Evolutionary conservation across 2,113 vertebrate species (phyloP).

Genomic region (Edolisoma coerulescens): DNA sequence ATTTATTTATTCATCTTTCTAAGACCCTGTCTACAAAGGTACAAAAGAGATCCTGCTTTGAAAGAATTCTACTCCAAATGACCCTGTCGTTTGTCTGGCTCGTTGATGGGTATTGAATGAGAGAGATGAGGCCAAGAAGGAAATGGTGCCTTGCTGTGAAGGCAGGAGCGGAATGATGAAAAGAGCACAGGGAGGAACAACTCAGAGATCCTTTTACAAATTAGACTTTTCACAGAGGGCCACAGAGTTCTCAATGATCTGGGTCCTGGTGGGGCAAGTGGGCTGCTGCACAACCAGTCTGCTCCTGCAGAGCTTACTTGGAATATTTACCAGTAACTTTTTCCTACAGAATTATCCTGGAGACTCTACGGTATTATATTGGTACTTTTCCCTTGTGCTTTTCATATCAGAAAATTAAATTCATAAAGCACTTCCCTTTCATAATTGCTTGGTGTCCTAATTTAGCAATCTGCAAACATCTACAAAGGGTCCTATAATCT

Average conservation of each 20-base stretch:
- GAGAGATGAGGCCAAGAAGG: neutral
- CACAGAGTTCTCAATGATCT: too few relatives aligned
- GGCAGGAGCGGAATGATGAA: neutral
- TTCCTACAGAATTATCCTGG: neutral
- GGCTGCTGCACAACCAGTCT: neutral
- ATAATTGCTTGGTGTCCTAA: neutral
- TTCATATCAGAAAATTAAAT: slow-evolving; percentile 11
- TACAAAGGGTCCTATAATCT: neutral
- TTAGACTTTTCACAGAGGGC: neutral
- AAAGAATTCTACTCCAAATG: neutral
- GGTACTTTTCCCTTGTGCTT: neutral
- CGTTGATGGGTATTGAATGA: neutral
- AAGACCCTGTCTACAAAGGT: neutral
- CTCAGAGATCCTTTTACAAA: neutral
- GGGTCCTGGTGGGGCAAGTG: neutral
- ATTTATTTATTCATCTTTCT: neutral
- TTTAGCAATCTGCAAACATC: neutral
- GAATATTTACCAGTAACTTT: neutral
- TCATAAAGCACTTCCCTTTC: neutral
- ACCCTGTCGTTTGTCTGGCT: neutral
- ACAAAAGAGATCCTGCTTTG: neutral
- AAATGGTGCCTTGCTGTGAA: neutral
- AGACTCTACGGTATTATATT: neutral
- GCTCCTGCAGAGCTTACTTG: neutral
- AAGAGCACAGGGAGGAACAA: neutral